A percentile compares a stretch with the other conserved stretches of the same genome.
Conservation (phyloP, 1,140 invertebrate species). For the Bombyx mori region DNA sequence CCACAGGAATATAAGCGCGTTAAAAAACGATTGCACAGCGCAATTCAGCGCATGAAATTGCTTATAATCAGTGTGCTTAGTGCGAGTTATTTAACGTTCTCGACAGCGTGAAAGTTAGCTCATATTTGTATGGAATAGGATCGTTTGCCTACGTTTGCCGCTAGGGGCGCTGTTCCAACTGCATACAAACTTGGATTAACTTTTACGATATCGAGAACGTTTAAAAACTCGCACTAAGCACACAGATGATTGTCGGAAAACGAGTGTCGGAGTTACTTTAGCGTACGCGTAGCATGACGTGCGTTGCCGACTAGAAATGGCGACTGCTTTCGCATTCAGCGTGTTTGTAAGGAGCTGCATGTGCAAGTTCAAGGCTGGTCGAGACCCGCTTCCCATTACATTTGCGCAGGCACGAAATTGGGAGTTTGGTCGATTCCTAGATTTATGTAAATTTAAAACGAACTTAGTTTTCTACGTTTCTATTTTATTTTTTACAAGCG, state of each 20-base stretch:
- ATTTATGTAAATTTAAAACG: too few species aligned
- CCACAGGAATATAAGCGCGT: too few species aligned
- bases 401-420: slow-evolving; percentile 1
- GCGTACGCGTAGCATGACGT: slow-evolving; percentile 36
- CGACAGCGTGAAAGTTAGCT: too few species aligned
- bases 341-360: slow-evolving; percentile 39
- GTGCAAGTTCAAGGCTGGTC: slow-evolving; percentile 63
- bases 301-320: slow-evolving; percentile 50
- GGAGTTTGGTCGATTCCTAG: neutral
- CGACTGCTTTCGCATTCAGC: slow-evolving; percentile 51
- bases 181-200: too few species aligned
- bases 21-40: too few species aligned
- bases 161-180: too few species aligned
- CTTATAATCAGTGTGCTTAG: too few species aligned
- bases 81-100: too few species aligned
- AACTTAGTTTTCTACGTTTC: neutral
- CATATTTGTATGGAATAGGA: too few species aligned
- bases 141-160: too few species aligned
- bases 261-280: slow-evolving; percentile 8
- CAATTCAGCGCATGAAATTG: too few species aligned
- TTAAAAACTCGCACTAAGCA: slow-evolving; percentile 1
- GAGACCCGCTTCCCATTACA: slow-evolving; percentile 53
- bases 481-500: neutral
- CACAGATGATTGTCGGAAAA: slow-evolving; percentile 8
- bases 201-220: too few species aligned